Conservation (phyloP, 2,113 vertebrate species). For the Oenanthe melanoleuca region DNA sequence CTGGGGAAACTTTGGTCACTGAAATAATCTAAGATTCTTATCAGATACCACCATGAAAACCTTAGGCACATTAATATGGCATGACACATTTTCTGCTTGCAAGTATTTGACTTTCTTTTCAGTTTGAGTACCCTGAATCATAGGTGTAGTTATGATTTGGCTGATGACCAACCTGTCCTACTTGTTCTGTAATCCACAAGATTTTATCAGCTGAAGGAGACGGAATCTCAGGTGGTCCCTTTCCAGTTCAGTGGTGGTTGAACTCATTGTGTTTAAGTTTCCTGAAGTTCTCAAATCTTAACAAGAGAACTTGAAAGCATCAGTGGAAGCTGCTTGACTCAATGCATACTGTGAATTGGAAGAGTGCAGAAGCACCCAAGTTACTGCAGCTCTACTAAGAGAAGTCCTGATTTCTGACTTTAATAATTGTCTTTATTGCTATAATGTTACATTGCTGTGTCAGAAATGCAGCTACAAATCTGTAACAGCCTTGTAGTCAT, state of each 20-base stretch:
- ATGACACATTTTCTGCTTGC: neutral
- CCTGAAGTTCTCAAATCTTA: neutral
- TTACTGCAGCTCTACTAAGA: neutral
- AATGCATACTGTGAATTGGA: neutral
- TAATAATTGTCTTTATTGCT: neutral
- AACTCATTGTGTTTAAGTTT: neutral
- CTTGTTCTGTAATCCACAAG: neutral
- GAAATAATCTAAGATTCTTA: neutral
- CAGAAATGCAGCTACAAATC: slow-evolving; percentile 13
- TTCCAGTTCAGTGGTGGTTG: neutral
- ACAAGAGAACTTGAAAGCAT: neutral
- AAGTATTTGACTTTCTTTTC: neutral
- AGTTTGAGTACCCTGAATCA: neutral
- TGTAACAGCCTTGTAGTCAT: neutral
- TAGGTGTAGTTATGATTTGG: neutral
- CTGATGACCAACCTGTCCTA: neutral
- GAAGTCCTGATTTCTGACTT: neutral
- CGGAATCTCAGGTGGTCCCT: neutral
- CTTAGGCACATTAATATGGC: rapidly evolving
- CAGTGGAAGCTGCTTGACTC: neutral
- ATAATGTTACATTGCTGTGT: neutral
- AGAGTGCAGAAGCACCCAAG: neutral
- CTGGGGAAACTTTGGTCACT: neutral
- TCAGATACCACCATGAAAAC: neutral
- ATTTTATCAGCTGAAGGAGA: neutral